A percentile compares a stretch with the other conserved stretches of the same genome.
These are phyloP conservation scores for Rachycentron canadum DNA, from an alignment of 2,797 vertebrate genomes.

Conservation along the genomic window DNA sequence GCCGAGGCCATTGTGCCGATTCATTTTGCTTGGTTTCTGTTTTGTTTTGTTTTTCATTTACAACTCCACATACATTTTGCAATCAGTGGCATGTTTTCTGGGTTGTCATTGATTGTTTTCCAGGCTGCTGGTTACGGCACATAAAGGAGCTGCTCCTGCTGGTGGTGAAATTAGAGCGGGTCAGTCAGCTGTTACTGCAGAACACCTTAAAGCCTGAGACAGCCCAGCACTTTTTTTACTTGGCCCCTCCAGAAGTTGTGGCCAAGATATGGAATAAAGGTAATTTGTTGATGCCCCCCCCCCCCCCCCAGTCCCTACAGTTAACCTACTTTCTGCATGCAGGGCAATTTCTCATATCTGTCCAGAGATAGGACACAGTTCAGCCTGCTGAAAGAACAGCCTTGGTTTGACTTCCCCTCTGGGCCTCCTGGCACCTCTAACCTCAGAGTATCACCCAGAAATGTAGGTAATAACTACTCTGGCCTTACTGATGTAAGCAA, in stretches of 20 bases:
- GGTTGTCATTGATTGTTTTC: slow-evolving; percentile 45
- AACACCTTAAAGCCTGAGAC: slow-evolving; percentile 49
- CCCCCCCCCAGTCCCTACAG: slow-evolving; percentile 14
- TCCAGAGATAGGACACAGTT: slow-evolving; percentile 44
- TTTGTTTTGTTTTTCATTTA: slow-evolving; percentile 27
- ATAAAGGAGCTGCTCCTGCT: slow-evolving; percentile 55
- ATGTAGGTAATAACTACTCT: slow-evolving; percentile 22
- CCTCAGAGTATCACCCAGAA: slow-evolving; percentile 32
- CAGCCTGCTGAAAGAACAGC: slow-evolving; percentile 37
- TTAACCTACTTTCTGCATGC: slow-evolving; percentile 65
- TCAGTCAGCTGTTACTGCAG: slow-evolving; percentile 55
- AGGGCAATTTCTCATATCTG: slow-evolving; percentile 46
- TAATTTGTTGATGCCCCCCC: slow-evolving; percentile 56
- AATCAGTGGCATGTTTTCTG: slow-evolving; percentile 44
- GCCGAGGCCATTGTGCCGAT: not conserved
- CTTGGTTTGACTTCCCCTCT: slow-evolving; percentile 36
- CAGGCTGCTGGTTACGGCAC: slow-evolving; percentile 41
- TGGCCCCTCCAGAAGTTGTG: slow-evolving; percentile 42
- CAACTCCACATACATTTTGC: slow-evolving; percentile 8
- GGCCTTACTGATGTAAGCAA: slow-evolving; percentile 49
- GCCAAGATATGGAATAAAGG: slow-evolving; percentile 41
- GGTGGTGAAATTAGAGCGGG: slow-evolving; percentile 58
- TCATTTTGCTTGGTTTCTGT: not conserved
- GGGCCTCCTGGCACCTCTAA: slow-evolving; percentile 37
- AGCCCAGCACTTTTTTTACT: slow-evolving; percentile 40